Base-by-base conservation (phyloP, 2,888 invertebrate species). In the Sinelater perroti region DNA sequence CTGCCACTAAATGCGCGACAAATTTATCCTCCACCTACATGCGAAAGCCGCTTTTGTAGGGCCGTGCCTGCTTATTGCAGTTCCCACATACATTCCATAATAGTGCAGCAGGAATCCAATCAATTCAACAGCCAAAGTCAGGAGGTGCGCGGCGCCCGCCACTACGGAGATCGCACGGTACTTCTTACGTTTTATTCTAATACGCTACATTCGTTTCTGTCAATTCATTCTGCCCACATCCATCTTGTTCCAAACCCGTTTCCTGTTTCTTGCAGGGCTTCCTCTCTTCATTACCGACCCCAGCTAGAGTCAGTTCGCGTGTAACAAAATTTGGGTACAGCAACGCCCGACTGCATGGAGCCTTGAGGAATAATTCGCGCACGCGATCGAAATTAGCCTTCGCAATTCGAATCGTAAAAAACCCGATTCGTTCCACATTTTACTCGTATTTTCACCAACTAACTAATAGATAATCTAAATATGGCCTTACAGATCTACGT, bases 151-250 rank as follows among this genome's bases (percentile, higher is more conserved):
- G 24, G 30, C 31, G 14, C 28, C 46, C 40, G 46, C 40, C 54
- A 36, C 31, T 46, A 53, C 45, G 26, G 13, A 36, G 46, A 54
- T 54, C 46, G 30, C 20, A 46, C 45, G 30, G 45, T 46, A 56
- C 56, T 35, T 44, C 49, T 20, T 42, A 56, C 56, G 44, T 38
- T 46, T 45, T 56, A 51, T 51, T 51, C 56, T 56, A 56, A 56
- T 51, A 56, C 51, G 51, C 40, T 57, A 60, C 60, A 60, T 57
- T 60, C 56, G 56, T 60, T 60, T 56, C 60, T 53, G 56, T 56
- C 60, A 56, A 53, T 57, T 47, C 52, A 52, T 52, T 53, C 60
- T 46, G 50, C 35, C 47, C 56, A 56, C 60, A 60, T 60, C 56
- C 56, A 60, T 60, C 60, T 60, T 53, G 56, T 53, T 52, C 38